Evolutionary conservation across 2,797 vertebrate species (phyloP), one percentile per base, ranked within the genome.

Genomic region (Lithobates sylvaticus): DNA sequence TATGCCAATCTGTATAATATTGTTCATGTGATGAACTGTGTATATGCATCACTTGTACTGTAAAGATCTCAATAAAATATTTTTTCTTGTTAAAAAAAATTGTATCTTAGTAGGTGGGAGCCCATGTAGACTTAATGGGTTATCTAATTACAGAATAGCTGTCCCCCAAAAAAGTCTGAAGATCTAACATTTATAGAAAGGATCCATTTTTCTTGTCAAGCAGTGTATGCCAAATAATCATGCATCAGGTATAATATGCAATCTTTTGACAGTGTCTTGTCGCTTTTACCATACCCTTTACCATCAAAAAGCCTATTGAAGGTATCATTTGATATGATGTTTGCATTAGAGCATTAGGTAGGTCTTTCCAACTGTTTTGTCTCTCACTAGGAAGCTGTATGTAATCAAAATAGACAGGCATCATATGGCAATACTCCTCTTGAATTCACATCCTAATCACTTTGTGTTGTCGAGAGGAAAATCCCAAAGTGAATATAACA

Each of bases 281-380:
- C 23, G 42, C 2, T 39, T 39, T 39, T 39, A 10, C 39, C 39
- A 61, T 81, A 15, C 34, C 71, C 58, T 13, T 34, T 32, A 64
- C 32, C 34, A 65, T 44, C 9, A 10, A 42, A 82, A 73, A 27
- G 26, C 15, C 54, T 65, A 65, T n/a, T 44, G n/a, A 81, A 72
- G 58, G 50, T 42, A 73, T 70, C 34, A 34, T 26, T 16, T 71
- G 23, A 54, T 70, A 27, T n/a, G 34, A 15, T 21, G 34, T 13
- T 50, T 13, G 68, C 68, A 71, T 50, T 27, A 81, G 78, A 81
- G 34, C n/a, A 58, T 54, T 42, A 64, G 34, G 13, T 39, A 64
- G 34, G 34, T 44, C 10, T 7, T 82, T 82, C 12, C n/a, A 73
- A 29, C 54, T 58, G 72, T 72, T 81, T 73, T 81, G 34, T 81